Evolutionary conservation across 2,888 invertebrate genomes (phyloP), one percentile per base, ranked within the genome.

Genomic region (Philereme vetulata): DNA sequence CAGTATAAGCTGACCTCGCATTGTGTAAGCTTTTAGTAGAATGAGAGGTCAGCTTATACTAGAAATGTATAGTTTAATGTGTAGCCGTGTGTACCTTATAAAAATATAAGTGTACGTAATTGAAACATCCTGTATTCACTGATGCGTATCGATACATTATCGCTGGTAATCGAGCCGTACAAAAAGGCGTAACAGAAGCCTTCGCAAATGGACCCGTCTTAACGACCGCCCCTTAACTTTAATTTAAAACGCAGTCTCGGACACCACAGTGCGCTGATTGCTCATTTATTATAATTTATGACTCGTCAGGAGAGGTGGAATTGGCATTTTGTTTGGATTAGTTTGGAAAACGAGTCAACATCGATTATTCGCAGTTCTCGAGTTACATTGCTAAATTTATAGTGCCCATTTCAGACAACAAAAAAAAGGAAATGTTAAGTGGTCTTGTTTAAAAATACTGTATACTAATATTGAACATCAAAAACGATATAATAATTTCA

Each of bases 161-260:
- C 86, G 82, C 76, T 70, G 71, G 85, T 83, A 86, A 88, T 85
- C 84, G 83, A 82, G 81, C 76, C 76, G 75, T 78, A 81, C 84
- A 90, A 90, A 90, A 90, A 89, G 85, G 83, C 81, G 87, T 83
- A 88, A 91, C 92, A 90, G 92, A 86, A 91, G 91, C 88, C 72
- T 67, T 72, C 68, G 80, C 80, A 81, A 82, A 85, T 81, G 82
- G 82, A 75, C 76, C 70, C 72, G 55, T 70, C 75, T 76, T 90
- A 90, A 91, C 86, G 86, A 85, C 82, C 82, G 81, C 81, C 76
- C 80, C 84, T 87, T 88, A 80, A 79, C 79, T 78, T 81, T 75
- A 84, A 84, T 85, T 86, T 84, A 81, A 82, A 80, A 80, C 78
- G 75, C 49, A 43, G 36, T 53, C 45, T 47, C 50, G 43, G 53